Evolutionary conservation across 2,888 invertebrate genomes (phyloP).

Genomic region (Drosophila borborema): DNA sequence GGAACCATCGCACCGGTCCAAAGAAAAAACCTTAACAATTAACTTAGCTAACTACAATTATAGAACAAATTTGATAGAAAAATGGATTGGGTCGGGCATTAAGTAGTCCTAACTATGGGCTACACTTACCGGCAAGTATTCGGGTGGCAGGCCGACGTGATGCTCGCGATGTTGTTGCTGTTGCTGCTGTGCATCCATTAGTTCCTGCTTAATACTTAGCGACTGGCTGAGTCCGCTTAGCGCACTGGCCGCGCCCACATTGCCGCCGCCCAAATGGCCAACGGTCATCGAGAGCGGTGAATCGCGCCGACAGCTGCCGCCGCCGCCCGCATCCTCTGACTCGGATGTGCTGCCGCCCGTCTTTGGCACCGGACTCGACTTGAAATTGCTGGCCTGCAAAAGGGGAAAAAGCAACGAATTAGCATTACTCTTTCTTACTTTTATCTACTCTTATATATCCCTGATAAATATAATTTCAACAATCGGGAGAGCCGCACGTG

Average conservation of each 20-base stretch:
- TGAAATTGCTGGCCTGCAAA: constrained; percentile 88
- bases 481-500: constrained; percentile 57
- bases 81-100: background rate
- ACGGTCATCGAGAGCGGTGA: constrained; percentile 84
- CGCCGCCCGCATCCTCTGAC: constrained; percentile 83
- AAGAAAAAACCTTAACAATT: constrained; percentile 86
- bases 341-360: constrained; percentile 87
- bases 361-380: constrained; percentile 89
- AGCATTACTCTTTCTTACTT: constrained; percentile 2
- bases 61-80: background rate
- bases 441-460: no score
- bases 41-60: constrained; percentile 64
- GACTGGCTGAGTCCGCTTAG: constrained; percentile 84
- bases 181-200: constrained; percentile 84
- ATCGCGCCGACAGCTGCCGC: constrained; percentile 75
- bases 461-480: background rate
- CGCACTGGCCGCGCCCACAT: constrained; percentile 73
- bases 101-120: background rate
- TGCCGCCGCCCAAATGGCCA: constrained; percentile 82
- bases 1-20: constrained; percentile 86
- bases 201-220: constrained; percentile 86
- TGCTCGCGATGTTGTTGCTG: constrained; percentile 81
- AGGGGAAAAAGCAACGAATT: background rate
- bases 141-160: constrained; percentile 84
- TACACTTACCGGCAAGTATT: constrained; percentile 85